These are phyloP conservation scores for Spisula solida DNA, from an alignment of 2,888 invertebrate species.

Conservation along the genomic window DNA sequence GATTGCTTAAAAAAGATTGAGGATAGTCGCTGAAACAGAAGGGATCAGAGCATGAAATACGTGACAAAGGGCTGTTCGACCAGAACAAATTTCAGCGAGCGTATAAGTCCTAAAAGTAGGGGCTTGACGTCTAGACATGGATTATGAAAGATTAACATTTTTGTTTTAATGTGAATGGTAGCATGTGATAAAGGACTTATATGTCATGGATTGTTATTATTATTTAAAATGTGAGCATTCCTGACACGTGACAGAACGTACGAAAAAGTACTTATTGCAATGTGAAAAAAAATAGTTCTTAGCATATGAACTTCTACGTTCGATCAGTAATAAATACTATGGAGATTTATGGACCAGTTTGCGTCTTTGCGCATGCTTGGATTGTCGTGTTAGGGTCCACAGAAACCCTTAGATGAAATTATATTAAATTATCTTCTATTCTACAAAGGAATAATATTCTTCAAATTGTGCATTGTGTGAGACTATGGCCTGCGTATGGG, in stretches of 20 bases:
- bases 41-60: not conserved
- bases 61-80: not conserved
- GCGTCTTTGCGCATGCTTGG: not conserved
- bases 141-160: not conserved
- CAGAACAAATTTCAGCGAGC: not conserved
- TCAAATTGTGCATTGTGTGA: not conserved
- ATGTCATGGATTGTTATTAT: no score
- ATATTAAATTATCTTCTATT: not conserved
- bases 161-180: not conserved
- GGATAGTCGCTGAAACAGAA: not conserved
- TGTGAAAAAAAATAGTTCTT: not conserved
- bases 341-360: not conserved
- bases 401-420: not conserved
- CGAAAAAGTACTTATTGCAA: not conserved
- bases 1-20: not conserved
- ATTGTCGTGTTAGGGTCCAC: not conserved
- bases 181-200: not conserved
- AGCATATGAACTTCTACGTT: not conserved
- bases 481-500: conserved; percentile 45
- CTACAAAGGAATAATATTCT: not conserved
- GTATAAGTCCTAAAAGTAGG: not conserved
- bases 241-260: not conserved
- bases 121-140: not conserved
- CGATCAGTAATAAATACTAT: not conserved
- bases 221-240: not conserved